These are phyloP conservation scores for Naso thynnoides DNA, from an alignment of 2,797 vertebrate genomes.

Conservation along the genomic window DNA sequence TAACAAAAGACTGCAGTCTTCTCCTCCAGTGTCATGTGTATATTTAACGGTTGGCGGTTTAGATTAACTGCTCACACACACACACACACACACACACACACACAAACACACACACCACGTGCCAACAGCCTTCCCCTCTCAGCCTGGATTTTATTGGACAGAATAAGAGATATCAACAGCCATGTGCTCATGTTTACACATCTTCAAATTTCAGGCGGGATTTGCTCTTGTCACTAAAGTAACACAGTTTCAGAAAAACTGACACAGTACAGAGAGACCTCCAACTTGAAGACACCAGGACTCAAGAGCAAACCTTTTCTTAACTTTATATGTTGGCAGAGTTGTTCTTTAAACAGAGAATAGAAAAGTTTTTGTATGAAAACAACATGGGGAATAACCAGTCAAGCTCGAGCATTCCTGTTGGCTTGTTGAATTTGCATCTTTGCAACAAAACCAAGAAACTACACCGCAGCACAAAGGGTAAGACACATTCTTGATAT, in stretches of 20 bases:
- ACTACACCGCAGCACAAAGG: constrained; percentile 13
- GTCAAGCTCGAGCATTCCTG: constrained; percentile 33
- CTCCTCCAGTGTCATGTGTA: constrained; percentile 1
- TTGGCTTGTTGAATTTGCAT: constrained; percentile 4
- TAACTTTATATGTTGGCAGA: accelerated
- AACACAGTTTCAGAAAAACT: not conserved
- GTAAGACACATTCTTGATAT: constrained; percentile 53
- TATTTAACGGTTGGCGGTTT: constrained; percentile 42
- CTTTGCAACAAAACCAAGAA: constrained; percentile 36
- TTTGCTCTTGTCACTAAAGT: constrained; percentile 22
- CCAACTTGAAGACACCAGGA: not conserved
- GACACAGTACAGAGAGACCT: not conserved
- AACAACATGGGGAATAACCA: constrained; percentile 77
- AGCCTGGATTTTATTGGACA: constrained; percentile 73
- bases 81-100: constrained; percentile 3
- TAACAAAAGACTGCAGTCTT: constrained; percentile 6
- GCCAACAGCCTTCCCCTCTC: constrained; percentile 36
- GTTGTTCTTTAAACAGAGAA: accelerated
- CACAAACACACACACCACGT: constrained; percentile 13
- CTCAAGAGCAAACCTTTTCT: not conserved
- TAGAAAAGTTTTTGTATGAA: not conserved
- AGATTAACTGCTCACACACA: not conserved
- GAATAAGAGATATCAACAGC: constrained; percentile 48
- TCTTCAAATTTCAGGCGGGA: constrained; percentile 86
- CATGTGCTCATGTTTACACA: constrained; percentile 79